Conservation (phyloP, 1,140 invertebrate species). For the Cardiocondyla obscurior region DNA sequence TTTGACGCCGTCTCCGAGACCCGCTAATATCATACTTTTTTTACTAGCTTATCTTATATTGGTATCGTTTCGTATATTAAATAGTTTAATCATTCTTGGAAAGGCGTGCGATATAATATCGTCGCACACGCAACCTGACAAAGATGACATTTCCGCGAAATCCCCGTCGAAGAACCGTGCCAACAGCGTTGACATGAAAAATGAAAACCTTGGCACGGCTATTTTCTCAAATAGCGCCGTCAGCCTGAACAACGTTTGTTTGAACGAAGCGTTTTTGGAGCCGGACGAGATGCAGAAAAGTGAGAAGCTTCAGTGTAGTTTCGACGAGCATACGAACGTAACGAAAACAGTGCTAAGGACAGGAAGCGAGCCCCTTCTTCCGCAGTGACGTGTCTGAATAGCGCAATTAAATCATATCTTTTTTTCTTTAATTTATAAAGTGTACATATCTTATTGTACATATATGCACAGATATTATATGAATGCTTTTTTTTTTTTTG, state of each 20-base stretch:
- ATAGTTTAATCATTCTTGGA: slow-evolving; percentile 94
- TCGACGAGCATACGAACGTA: neutral
- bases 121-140: slow-evolving; percentile 88
- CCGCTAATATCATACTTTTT: slow-evolving; percentile 88
- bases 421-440: slow-evolving; percentile 23
- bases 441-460: slow-evolving; percentile 42
- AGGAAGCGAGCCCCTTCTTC: slow-evolving; percentile 43
- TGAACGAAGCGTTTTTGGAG: slow-evolving; percentile 88
- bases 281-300: slow-evolving; percentile 21
- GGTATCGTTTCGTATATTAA: slow-evolving; percentile 91
- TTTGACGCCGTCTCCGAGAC: slow-evolving; percentile 85
- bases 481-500: slow-evolving; percentile 16
- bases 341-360: slow-evolving; percentile 47
- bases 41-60: slow-evolving; percentile 92
- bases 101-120: slow-evolving; percentile 94
- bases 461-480: slow-evolving; percentile 6
- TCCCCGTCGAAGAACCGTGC: neutral
- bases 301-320: slow-evolving; percentile 32
- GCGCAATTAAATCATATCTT: slow-evolving; percentile 20
- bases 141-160: slow-evolving; percentile 75
- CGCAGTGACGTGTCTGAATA: slow-evolving; percentile 34
- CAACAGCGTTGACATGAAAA: slow-evolving; percentile 59
- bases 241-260: slow-evolving; percentile 90
- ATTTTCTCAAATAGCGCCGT: slow-evolving; percentile 96
- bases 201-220: slow-evolving; percentile 85